A percentile compares a stretch with the other conserved stretches of the same genome.
These are phyloP conservation scores for Alexandromys fortis DNA, from an alignment of 2,113 vertebrate species.

Conservation along the genomic window DNA sequence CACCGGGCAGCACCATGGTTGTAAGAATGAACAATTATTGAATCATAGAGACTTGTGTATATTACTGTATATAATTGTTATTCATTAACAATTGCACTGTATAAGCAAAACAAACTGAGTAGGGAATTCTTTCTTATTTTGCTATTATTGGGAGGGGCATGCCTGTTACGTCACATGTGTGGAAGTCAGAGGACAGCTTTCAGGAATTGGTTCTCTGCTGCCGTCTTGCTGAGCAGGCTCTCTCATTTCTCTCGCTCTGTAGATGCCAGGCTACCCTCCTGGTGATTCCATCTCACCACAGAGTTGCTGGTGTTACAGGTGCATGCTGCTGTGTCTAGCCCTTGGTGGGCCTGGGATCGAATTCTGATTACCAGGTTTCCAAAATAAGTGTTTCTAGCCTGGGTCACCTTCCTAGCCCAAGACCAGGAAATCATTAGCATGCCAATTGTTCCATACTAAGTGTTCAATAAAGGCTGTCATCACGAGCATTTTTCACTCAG, in stretches of 20 bases:
- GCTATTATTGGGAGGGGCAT: not conserved
- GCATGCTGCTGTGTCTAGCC: too few relatives aligned
- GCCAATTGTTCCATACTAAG: not conserved
- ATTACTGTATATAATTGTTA: not conserved
- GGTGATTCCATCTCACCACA: too few relatives aligned
- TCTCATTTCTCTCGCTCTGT: not conserved
- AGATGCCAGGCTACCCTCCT: not conserved
- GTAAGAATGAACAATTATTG: not conserved
- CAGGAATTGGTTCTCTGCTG: not conserved
- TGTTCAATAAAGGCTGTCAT: not conserved
- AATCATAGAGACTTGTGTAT: not conserved
- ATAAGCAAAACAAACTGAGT: not conserved
- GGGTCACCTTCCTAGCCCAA: not conserved
- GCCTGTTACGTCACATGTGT: too few relatives aligned
- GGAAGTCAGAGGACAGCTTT: not conserved
- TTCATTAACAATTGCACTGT: not conserved
- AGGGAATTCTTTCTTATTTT: not conserved
- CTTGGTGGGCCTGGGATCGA: not conserved
- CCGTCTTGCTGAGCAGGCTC: not conserved
- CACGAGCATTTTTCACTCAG: not conserved
- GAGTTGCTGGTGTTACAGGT: not conserved
- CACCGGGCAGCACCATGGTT: not conserved
- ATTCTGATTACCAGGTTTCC: not conserved
- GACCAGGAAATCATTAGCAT: not conserved
- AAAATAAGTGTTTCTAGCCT: not conserved